A percentile compares a stretch with the other conserved stretches of the same genome.
Conservation (phyloP, 2,888 invertebrate genomes). For the Hyposoter dolosus region DNA sequence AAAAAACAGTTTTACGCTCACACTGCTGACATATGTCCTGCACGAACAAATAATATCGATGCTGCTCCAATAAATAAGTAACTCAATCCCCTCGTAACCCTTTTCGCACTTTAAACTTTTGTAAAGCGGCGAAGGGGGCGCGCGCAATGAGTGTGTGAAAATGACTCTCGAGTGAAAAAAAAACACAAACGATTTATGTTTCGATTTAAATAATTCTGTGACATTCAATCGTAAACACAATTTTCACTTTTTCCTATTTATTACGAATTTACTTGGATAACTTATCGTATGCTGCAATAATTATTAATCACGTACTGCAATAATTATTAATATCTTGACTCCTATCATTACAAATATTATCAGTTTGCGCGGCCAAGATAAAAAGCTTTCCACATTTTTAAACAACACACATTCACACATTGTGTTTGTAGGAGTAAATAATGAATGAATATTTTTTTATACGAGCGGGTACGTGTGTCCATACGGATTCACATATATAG, state of each 20-base stretch:
- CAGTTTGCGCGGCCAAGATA: neutral
- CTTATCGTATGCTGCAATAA: neutral
- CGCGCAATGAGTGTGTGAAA: conserved; percentile 67
- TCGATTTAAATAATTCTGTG: neutral
- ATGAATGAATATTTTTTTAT: neutral
- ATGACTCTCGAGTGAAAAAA: conserved; percentile 51
- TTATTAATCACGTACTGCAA: neutral
- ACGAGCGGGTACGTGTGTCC: conserved; percentile 62
- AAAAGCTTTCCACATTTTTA: neutral
- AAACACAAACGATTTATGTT: conserved; percentile 56
- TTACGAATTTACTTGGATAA: neutral
- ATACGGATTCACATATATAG: conserved; percentile 30
- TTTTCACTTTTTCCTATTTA: neutral
- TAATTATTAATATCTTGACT: neutral
- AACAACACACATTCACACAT: neutral
- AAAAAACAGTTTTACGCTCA: neutral
- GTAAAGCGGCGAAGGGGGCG: conserved; percentile 53
- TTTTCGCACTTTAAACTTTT: conserved; percentile 79
- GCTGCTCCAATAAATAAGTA: conserved; percentile 82
- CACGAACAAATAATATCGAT: conserved; percentile 77
- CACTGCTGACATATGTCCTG: conserved; percentile 50
- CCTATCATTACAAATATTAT: neutral
- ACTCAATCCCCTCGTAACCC: conserved; percentile 77
- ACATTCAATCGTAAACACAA: neutral
- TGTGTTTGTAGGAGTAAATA: conserved; percentile 3